Evolutionary conservation across 2,113 vertebrate species (phyloP), one percentile per base, ranked within the genome.

Genomic region (Aspiorhynchus laticeps): DNA sequence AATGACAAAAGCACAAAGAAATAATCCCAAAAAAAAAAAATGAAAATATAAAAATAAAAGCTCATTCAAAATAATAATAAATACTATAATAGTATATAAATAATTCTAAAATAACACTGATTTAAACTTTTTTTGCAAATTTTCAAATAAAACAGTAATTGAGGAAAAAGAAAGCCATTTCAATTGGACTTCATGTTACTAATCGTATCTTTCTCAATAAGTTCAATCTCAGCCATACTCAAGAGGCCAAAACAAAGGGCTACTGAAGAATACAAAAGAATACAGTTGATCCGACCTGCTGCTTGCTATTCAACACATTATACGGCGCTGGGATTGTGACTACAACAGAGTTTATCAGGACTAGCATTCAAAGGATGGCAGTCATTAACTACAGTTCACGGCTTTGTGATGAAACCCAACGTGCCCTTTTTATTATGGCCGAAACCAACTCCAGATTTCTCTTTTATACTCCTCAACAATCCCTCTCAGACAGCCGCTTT

Each of bases 381-480:
- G 41, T 85, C 67, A 80, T 67, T 86, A 53, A 38, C 77, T 73
- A 61, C 69, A 71, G 26, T 84, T 71, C 67, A 48, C 33, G 11
- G 56, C 51, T 80, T 80, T 76, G 79, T 76, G 53, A 83, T 28
- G 53, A 46, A 53, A 84, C 56, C 53, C 63, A 75, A 82, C 67
- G 43, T 74, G 77, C 85, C 85, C 56, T 86, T 90, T 88, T 67
- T 67, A 61, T 74, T 84, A 82, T 48, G 82, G 48, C 71, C 31
- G 33, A 78, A 81, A 76, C 48, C 73, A 59, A 65, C 71, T 83
- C 74, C 19, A n/a, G 17, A 28, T 71, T 71, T 69, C 76, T 36
- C 63, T 67, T 87, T 82, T 84, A 26, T 61, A 41, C 59, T 69
- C 69, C 21, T 87, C 88, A 83, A 85, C 88, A 83, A 74, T 65